A percentile compares a stretch with the other conserved stretches of the same genome.
Conservation (phyloP, 92 coral and sea anemone species). For the Phenganax subtilis region DNA sequence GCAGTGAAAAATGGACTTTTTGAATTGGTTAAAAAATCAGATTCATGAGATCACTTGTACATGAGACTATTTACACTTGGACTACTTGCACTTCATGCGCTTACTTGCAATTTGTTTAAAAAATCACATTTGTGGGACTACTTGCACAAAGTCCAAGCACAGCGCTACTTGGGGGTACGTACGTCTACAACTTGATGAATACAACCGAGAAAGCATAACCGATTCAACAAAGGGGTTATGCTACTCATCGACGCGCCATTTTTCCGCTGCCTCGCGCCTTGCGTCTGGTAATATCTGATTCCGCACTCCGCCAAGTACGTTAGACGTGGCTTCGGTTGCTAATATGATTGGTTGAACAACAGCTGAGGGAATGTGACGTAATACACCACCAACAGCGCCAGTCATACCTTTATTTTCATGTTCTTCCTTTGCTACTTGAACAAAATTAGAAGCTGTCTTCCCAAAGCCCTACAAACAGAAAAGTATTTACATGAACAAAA, state of each 20-base stretch:
- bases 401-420: conserved; percentile 95
- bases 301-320: conserved; percentile 95
- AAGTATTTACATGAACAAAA: not conserved
- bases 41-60: too few species aligned
- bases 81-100: too few species aligned
- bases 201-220: too few species aligned
- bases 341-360: conserved; percentile 94
- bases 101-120: too few species aligned
- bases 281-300: conserved; percentile 98
- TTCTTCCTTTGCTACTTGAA: conserved; percentile 91
- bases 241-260: conserved; percentile 68
- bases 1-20: too few species aligned
- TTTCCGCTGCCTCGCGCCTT: conserved; percentile 92
- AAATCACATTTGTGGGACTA: too few species aligned
- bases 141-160: too few species aligned
- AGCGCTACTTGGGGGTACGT: too few species aligned
- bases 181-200: too few species aligned
- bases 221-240: not conserved
- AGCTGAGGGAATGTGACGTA: conserved; percentile 94
- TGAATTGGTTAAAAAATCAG: too few species aligned
- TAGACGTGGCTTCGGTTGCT: conserved; percentile 97
- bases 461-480: conserved; percentile 68
- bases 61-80: too few species aligned
- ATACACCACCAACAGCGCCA: conserved; percentile 96
- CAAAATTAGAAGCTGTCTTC: conserved; percentile 84